Evolutionary conservation across 2,888 invertebrate species (phyloP).

Genomic region (Chromoteleia sp.): DNA sequence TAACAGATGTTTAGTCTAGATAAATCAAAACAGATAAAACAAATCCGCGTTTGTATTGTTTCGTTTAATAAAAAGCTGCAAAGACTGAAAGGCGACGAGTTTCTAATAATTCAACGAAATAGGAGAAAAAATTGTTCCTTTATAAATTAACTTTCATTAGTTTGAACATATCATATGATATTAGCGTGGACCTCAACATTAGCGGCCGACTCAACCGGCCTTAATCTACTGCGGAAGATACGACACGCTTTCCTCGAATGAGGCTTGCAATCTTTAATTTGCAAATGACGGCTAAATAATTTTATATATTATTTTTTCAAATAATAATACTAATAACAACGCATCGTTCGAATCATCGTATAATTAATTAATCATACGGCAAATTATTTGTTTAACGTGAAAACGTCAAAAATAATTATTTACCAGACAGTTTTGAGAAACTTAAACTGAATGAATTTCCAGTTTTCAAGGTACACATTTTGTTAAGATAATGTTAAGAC

Average conservation of each 20-base stretch:
- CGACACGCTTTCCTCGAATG: conserved; percentile 65
- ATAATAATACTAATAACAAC: not conserved
- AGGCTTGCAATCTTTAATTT: conserved; percentile 32
- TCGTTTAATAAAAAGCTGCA: too few relatives aligned
- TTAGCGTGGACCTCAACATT: conserved; percentile 46
- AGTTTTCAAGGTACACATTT: not conserved
- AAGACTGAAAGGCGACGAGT: conserved; percentile 7
- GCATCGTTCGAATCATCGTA: not conserved
- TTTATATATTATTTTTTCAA: conserved; percentile 2
- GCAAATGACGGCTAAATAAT: conserved; percentile 21
- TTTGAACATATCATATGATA: conserved; percentile 43
- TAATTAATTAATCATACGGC: not conserved
- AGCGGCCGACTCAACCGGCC: conserved; percentile 69
- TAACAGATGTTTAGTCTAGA: too few relatives aligned
- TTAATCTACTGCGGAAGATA: conserved; percentile 70
- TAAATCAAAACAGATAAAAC: too few relatives aligned
- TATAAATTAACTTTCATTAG: conserved; percentile 44
- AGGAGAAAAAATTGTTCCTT: conserved; percentile 30
- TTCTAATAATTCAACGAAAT: conserved; percentile 24
- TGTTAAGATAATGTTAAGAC: not conserved
- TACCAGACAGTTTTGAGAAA: not conserved
- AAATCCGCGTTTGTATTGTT: too few relatives aligned
- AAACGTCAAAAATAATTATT: not conserved
- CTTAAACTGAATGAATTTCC: not conserved
- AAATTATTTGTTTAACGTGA: not conserved